Evolutionary conservation across 2,888 invertebrate genomes (phyloP).

Genomic region (Lasioglossum zephyrum): DNA sequence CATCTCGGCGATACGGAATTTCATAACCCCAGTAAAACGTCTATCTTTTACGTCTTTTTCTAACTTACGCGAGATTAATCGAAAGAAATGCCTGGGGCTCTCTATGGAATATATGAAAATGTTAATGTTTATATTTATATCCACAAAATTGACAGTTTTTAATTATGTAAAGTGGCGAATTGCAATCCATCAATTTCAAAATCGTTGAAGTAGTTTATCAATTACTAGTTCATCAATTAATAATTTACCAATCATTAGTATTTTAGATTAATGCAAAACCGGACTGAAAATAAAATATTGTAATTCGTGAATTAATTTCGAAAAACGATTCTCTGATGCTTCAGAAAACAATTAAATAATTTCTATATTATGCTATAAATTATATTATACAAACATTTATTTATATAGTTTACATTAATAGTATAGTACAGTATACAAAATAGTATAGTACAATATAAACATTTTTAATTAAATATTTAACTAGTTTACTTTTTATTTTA

Average conservation of each 20-base stretch:
- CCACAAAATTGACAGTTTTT: not conserved
- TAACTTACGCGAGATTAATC: not conserved
- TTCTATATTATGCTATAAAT: too few species aligned
- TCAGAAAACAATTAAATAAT: too few species aligned
- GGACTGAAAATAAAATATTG: not conserved
- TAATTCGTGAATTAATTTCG: not conserved
- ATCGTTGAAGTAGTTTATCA: not conserved
- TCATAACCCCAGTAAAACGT: not conserved
- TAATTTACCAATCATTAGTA: not conserved
- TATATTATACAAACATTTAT: too few species aligned
- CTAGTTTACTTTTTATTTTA: too few species aligned
- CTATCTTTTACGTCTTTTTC: not conserved
- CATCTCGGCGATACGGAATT: not conserved
- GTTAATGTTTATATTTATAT: not conserved
- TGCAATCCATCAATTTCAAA: not conserved
- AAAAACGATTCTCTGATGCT: too few species aligned
- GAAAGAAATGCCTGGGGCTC: not conserved
- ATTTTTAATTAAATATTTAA: too few species aligned
- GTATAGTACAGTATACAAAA: too few species aligned
- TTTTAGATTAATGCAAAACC: not conserved
- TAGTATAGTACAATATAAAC: too few species aligned
- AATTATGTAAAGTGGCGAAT: not conserved
- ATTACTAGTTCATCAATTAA: too few species aligned
- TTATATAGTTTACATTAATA: too few species aligned
- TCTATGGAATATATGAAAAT: not conserved